These are phyloP conservation scores for Ceyx cyanopectus DNA, from an alignment of 2,113 vertebrate genomes.

Conservation along the genomic window DNA sequence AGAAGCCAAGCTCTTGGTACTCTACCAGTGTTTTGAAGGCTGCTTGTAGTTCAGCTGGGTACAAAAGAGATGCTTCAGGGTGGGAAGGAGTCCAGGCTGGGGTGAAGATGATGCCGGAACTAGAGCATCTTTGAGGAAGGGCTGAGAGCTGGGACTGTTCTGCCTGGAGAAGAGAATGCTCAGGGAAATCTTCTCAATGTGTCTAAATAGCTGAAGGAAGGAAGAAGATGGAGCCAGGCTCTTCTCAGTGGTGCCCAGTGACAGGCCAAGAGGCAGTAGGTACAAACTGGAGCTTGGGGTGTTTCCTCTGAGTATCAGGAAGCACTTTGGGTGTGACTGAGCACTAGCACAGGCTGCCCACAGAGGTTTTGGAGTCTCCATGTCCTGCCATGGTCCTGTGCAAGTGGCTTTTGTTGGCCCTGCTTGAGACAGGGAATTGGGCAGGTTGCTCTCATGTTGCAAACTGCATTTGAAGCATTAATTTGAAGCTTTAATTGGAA, in stretches of 20 bases:
- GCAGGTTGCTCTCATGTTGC: neutral
- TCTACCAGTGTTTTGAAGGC: neutral
- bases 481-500: neutral
- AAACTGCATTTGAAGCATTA: neutral
- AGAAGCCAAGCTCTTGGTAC: neutral
- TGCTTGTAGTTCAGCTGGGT: neutral
- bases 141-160: neutral
- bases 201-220: neutral
- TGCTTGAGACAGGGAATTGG: neutral
- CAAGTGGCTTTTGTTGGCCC: neutral
- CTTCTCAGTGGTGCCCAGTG: neutral
- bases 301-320: neutral
- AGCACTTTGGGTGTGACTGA: neutral
- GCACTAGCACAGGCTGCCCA: neutral
- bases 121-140: neutral
- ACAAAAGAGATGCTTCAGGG: no score
- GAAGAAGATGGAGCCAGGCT: neutral
- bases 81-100: no score
- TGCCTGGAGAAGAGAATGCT: neutral
- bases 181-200: neutral
- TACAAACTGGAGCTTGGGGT: neutral
- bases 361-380: neutral
- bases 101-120: neutral
- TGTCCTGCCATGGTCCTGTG: neutral
- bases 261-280: neutral